Percentiles rank a stretch among this genome's conserved stretches.
phyloP scores from a whole-genome alignment of 2,888 invertebrate species.

The Lathronympha strigana region DNA sequence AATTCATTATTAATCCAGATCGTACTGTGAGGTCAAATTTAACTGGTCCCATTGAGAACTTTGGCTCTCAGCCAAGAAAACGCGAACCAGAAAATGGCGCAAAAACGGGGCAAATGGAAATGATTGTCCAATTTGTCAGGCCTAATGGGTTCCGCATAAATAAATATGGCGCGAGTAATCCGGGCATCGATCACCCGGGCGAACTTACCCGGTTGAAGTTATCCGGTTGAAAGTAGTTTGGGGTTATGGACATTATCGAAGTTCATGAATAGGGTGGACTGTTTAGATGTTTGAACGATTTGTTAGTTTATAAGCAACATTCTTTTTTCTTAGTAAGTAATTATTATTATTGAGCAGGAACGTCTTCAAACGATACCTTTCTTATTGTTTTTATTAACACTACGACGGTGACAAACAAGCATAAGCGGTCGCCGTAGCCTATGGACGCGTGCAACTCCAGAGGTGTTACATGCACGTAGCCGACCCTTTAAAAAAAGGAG shows the following conservation, averaged over 20 bases:
- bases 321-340: too few relatives aligned
- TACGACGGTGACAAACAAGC: too few relatives aligned
- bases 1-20: too few relatives aligned
- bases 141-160: conserved; percentile 42
- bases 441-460: too few relatives aligned
- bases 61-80: neutral
- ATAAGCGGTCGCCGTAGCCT: too few relatives aligned
- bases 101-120: conserved; percentile 38
- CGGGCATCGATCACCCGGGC: conserved; percentile 34
- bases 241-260: neutral
- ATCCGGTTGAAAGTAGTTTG: neutral
- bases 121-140: conserved; percentile 43
- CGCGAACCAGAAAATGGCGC: conserved; percentile 4
- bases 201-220: conserved; percentile 2
- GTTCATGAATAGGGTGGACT: neutral
- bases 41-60: neutral
- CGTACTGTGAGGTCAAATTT: neutral
- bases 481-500: too few relatives aligned
- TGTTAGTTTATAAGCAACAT: too few relatives aligned
- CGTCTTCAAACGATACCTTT: too few relatives aligned
- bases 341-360: too few relatives aligned
- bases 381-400: too few relatives aligned
- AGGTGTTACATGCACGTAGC: too few relatives aligned
- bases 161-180: conserved; percentile 39
- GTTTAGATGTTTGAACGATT: too few relatives aligned